Percentiles rank a stretch among this genome's conserved stretches.
phyloP scores from a whole-genome alignment of 2,797 vertebrate species.

The Heliangelus exortis region DNA sequence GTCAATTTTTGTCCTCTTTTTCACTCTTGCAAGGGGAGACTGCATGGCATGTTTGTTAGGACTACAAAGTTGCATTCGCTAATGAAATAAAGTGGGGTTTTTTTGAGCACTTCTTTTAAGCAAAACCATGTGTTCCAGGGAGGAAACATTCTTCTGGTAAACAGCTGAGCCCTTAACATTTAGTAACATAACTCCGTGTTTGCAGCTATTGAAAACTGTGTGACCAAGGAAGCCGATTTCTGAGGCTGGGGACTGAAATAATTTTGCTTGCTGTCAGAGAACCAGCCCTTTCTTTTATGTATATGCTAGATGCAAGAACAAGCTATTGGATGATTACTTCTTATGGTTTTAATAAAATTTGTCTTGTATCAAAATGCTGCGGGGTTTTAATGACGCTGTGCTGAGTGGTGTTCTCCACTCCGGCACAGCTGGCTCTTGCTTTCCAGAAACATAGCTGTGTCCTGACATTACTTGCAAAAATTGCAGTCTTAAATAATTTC shows the following conservation, averaged over 20 bases:
- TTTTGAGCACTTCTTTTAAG: slow-evolving; percentile 66
- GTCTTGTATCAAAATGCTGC: not conserved
- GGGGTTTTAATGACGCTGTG: not conserved
- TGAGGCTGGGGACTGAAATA: slow-evolving; percentile 33
- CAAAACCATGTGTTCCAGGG: slow-evolving; percentile 64
- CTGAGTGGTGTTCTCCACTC: not conserved
- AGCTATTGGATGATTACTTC: slow-evolving; percentile 36
- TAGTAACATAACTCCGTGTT: slow-evolving; percentile 63
- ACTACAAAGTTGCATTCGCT: slow-evolving; percentile 7
- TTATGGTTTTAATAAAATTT: slow-evolving; percentile 63
- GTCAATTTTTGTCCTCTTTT: not conserved
- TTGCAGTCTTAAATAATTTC: not conserved
- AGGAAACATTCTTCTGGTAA: slow-evolving; percentile 71
- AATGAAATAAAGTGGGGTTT: slow-evolving; percentile 43
- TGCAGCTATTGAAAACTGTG: slow-evolving; percentile 63
- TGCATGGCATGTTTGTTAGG: slow-evolving; percentile 3
- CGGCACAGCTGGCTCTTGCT: slow-evolving; percentile 24
- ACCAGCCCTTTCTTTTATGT: slow-evolving; percentile 56
- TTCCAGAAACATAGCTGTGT: slow-evolving; percentile 33
- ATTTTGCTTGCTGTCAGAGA: slow-evolving; percentile 56
- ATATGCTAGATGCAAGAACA: not conserved
- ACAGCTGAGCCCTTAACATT: slow-evolving; percentile 63
- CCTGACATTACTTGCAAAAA: slow-evolving; percentile 38
- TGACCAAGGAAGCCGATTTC: slow-evolving; percentile 50
- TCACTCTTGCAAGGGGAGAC: not conserved